These are phyloP conservation scores for Danio tinwini DNA, from an alignment of 2,797 vertebrate genomes.

Conservation along the genomic window DNA sequence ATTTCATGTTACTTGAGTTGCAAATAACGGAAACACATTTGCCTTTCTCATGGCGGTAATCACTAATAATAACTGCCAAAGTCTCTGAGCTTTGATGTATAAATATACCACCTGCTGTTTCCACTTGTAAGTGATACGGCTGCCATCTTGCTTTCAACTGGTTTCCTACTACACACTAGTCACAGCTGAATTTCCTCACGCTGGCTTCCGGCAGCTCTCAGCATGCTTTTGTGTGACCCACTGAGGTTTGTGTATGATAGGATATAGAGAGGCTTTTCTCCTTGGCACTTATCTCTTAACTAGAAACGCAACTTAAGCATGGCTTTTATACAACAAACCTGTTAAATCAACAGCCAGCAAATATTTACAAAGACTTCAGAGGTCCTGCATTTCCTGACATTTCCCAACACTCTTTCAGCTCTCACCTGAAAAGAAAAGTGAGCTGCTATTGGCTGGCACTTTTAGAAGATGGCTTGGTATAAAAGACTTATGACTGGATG, in stretches of 20 bases:
- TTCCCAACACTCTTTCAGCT: conserved; percentile 52
- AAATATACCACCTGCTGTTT: conserved; percentile 29
- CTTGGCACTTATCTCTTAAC: conserved; percentile 22
- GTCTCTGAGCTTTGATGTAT: conserved; percentile 3
- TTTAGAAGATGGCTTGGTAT: conserved; percentile 67
- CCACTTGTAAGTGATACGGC: conserved; percentile 34
- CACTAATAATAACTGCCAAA: conserved; percentile 15
- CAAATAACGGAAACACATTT: conserved; percentile 18
- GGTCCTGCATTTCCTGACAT: conserved; percentile 54
- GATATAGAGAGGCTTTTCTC: conserved; percentile 53
- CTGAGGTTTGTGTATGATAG: conserved; percentile 40
- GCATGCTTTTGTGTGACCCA: conserved; percentile 53
- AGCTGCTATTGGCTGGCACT: conserved; percentile 50
- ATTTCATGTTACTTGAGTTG: not conserved
- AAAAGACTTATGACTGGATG: conserved; percentile 63
- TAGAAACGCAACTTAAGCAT: conserved; percentile 15
- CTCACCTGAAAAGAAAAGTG: conserved; percentile 61
- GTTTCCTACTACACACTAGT: conserved; percentile 17
- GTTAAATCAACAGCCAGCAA: conserved; percentile 66
- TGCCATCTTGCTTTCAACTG: conserved; percentile 51
- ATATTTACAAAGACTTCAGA: conserved; percentile 73
- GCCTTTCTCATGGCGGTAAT: conserved; percentile 17
- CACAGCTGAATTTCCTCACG: conserved; percentile 44
- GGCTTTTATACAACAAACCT: conserved; percentile 52
- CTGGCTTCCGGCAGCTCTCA: conserved; percentile 28